Evolutionary conservation across 2,797 vertebrate species (phyloP), one percentile per base, ranked within the genome.

Genomic region (Mus minutoides): DNA sequence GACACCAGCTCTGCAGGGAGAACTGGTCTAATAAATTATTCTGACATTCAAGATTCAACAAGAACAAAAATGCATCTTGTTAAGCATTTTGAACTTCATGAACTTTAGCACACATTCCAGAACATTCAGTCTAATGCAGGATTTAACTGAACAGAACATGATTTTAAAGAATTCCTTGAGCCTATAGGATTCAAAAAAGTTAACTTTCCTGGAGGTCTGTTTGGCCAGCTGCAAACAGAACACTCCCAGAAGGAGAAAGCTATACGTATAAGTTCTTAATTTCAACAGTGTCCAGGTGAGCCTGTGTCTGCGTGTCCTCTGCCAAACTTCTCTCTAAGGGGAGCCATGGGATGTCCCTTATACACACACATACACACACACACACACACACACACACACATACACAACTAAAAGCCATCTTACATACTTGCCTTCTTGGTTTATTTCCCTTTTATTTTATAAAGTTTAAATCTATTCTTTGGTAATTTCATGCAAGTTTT

Each of bases 61-160:
- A 19, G 92, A 93, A n/a, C 93, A 80, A 86, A 86, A 85, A 49
- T 12, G 6, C 10, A 3, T 82, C 77, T 83, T 69, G 17, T 60
- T 87, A 71, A 92, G 40, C 43, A 49, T 83, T 87, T 94, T 60
- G 87, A 88, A 76, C 64, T 83, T 77, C 34, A 37, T 92, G 17
- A 73, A 84, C 37, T 46, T 67, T 6, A 58, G 17, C 34, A 37
- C 10, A 22, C 16, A n/a, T 85, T 86, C 85, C 78, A 93, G 84
- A 43, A 60, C n/a, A 19, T 52, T 79, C 75, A 4, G 7, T 60
- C 90, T 76, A 62, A 12, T n/a, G 22, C 24, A 82, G 73, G 58
- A 69, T 87, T 79, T 82, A 46, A 49, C 67, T 24, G 43, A 92
- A 94, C 29, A 12, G 17, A 52, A 84, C 93, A 84, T 0, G 3